These are phyloP conservation scores for Suricata suricatta DNA, from an alignment of 2,113 vertebrate species.

Conservation along the genomic window DNA sequence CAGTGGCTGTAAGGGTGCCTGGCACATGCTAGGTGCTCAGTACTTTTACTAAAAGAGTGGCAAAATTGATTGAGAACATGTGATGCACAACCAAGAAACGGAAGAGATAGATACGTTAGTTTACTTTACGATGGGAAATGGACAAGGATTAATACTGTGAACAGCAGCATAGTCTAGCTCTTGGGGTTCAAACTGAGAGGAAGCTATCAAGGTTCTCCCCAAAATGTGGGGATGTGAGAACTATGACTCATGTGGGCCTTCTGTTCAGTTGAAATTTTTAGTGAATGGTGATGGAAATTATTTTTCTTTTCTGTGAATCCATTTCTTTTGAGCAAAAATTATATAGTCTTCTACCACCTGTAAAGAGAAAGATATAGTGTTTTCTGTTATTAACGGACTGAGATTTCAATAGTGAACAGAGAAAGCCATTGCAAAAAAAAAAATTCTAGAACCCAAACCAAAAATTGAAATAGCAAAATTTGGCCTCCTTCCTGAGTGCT, in stretches of 20 bases:
- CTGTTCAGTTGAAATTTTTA: neutral
- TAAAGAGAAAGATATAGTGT: neutral
- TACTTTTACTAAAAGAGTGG: neutral
- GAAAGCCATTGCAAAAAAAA: neutral
- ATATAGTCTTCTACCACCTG: neutral
- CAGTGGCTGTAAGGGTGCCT: neutral
- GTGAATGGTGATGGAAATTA: neutral
- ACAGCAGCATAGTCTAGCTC: neutral
- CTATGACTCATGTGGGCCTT: neutral
- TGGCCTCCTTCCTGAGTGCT: neutral
- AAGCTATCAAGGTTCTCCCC: neutral
- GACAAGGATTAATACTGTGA: neutral
- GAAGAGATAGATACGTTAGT: neutral
- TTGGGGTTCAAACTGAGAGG: neutral
- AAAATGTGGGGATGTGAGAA: no score
- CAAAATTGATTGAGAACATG: neutral
- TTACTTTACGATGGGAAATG: neutral
- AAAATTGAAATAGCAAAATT: neutral
- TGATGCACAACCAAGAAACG: neutral
- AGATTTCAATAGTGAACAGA: neutral
- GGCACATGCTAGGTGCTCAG: accelerated
- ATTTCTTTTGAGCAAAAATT: conserved; percentile 19
- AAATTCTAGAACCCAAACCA: neutral
- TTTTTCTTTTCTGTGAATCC: neutral
- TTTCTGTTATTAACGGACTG: neutral